Conservation (phyloP, 1,140 invertebrate genomes). For the Tetragnatha versicolor region DNA sequence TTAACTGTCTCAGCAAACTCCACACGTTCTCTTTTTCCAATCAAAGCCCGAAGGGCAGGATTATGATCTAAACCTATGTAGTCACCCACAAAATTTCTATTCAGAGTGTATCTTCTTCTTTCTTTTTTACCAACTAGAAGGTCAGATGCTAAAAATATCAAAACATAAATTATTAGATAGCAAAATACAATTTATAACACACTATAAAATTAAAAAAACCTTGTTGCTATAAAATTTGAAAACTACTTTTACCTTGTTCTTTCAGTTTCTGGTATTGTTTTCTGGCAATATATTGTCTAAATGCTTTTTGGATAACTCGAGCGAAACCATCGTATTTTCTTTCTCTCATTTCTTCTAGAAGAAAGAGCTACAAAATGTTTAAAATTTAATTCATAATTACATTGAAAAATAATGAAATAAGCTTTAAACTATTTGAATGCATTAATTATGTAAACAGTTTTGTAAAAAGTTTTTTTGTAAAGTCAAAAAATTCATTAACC, state of each 20-base stretch:
- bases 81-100: conserved; percentile 78
- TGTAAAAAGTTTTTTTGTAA: no score
- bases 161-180: neutral
- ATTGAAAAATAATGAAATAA: neutral
- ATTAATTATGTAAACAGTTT: no score
- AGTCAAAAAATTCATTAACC: neutral
- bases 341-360: conserved; percentile 77
- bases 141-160: conserved; percentile 65
- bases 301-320: conserved; percentile 76
- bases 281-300: conserved; percentile 74
- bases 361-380: conserved; percentile 70
- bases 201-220: neutral
- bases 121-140: conserved; percentile 76
- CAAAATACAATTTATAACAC: neutral
- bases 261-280: conserved; percentile 72
- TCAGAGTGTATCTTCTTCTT: conserved; percentile 72
- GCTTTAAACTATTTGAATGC: neutral
- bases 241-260: conserved; percentile 68
- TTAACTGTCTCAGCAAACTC: conserved; percentile 75
- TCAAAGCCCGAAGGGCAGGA: conserved; percentile 69
- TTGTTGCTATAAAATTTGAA: neutral
- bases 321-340: conserved; percentile 76
- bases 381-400: neutral
- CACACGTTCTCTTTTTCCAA: conserved; percentile 74
- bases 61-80: conserved; percentile 76